These are phyloP conservation scores for Conomelus anceps DNA, from an alignment of 2,888 invertebrate species.

Conservation along the genomic window DNA sequence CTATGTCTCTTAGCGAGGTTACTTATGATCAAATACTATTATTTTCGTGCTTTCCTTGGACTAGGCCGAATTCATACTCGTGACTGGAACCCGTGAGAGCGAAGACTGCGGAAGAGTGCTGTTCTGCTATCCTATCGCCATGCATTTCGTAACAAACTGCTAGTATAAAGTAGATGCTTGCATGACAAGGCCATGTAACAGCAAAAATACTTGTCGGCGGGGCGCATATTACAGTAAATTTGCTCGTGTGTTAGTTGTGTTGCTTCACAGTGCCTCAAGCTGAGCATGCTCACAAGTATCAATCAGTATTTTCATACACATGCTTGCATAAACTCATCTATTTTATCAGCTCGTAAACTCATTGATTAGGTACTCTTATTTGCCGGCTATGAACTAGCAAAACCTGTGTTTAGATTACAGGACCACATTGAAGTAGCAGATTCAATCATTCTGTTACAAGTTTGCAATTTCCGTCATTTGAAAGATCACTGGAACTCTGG, in stretches of 20 bases:
- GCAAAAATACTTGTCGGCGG: background rate
- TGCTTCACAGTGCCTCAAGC: background rate
- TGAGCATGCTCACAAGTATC: background rate
- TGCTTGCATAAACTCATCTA: background rate
- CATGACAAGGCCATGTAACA: background rate
- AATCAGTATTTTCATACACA: background rate
- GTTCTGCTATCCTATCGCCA: no score
- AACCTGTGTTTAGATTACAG: background rate
- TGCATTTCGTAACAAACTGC: background rate
- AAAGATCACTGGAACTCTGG: no score
- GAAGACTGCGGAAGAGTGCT: background rate
- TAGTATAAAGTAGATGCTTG: background rate
- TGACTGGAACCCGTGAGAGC: background rate
- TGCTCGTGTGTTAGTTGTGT: background rate
- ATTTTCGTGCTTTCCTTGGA: background rate
- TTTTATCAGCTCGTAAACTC: background rate
- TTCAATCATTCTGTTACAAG: no score
- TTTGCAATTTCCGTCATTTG: no score
- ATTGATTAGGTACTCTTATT: background rate
- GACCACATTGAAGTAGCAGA: no score
- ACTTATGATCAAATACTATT: background rate
- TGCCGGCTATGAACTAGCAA: background rate
- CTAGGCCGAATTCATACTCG: background rate
- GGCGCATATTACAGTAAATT: background rate
- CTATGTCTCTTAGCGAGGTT: no score